Base-by-base conservation (phyloP, 2,797 vertebrate species). In the Apodemus agrarius region DNA sequence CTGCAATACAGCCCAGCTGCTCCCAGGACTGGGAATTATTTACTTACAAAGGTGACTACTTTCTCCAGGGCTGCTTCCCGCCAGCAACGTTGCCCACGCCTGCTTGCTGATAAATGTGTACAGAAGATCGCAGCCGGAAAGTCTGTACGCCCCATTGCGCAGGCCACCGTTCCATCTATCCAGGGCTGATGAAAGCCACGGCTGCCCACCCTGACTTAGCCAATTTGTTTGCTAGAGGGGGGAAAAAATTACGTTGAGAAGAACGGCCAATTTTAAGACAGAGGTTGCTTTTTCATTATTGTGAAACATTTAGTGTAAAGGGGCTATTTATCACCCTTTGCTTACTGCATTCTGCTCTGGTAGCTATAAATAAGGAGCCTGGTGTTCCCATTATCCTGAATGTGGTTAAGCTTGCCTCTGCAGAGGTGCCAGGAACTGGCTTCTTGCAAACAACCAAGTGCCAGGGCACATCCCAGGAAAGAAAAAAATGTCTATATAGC, bases 151-250 rank as follows among this genome's bases (percentile, higher is more conserved):
- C 98, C 98, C 98, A 97, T 95, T 97, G 98, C 98, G 95, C 94
- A 82, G 98, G 97, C 97, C 97, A 74, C 97, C 90, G 37, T 97
- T 97, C 98, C 97, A 98, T 98, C 97, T 85, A 98, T 96, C 98
- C 96, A 88, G 92, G 93, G 95, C 97, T 98, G 98, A 98, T 96
- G 97, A 98, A 98, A 98, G 94, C 95, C 85, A 94, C 72, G 92
- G 96, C 98, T 97, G 96, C 98, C 97, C 97, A 96, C 97, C 76
- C 59, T 82, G 91, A 96, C 94, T 93, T 57, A 88, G 97, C 91
- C 97, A 90, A 97, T 98, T 98, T 98, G 96, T 98, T 97, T 97
- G 87, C 93, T 96, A 80, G 74, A 69, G 97, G 95, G 89, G 54
- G 2, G 1, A 59, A 94, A 97, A 95, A 95, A 95, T 87, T 91